A percentile compares a stretch with the other conserved stretches of the same genome.
phyloP scores from a whole-genome alignment of 2,888 invertebrate species.

The Eupithecia inturbata region DNA sequence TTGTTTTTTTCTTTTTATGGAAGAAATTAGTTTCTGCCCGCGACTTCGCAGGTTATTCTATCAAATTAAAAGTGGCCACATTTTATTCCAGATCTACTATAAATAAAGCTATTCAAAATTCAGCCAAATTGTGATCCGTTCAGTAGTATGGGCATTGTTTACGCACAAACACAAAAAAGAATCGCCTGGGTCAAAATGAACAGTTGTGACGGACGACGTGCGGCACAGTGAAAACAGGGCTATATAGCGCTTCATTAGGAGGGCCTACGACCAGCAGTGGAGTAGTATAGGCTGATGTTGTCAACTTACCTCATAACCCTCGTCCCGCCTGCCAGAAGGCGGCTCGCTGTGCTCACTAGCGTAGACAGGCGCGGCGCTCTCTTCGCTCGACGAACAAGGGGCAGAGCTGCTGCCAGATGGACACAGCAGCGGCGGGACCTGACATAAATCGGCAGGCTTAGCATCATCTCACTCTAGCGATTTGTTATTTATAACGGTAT shows the following conservation, averaged over 20 bases:
- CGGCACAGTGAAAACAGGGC: neutral
- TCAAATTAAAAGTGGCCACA: no score
- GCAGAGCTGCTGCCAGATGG: constrained; percentile 57
- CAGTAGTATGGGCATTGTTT: no score
- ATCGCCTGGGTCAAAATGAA: neutral
- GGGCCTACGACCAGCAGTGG: neutral
- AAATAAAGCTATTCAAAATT: no score
- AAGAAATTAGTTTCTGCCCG: no score
- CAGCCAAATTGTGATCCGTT: no score
- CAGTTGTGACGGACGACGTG: no score
- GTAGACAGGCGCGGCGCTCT: constrained; percentile 67
- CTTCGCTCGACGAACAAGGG: constrained; percentile 43
- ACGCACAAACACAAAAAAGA: no score
- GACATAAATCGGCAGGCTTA: neutral
- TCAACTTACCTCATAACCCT: constrained; percentile 83
- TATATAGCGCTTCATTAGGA: neutral
- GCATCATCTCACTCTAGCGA: neutral
- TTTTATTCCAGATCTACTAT: no score
- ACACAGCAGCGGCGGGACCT: constrained; percentile 76
- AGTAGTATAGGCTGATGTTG: neutral
- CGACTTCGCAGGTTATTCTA: no score
- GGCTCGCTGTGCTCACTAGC: constrained; percentile 77
- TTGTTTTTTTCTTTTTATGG: no score
- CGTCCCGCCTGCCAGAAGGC: constrained; percentile 79
- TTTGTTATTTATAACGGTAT: neutral